These are phyloP conservation scores for Nesoenas mayeri DNA, from an alignment of 2,113 vertebrate genomes.

Conservation along the genomic window DNA sequence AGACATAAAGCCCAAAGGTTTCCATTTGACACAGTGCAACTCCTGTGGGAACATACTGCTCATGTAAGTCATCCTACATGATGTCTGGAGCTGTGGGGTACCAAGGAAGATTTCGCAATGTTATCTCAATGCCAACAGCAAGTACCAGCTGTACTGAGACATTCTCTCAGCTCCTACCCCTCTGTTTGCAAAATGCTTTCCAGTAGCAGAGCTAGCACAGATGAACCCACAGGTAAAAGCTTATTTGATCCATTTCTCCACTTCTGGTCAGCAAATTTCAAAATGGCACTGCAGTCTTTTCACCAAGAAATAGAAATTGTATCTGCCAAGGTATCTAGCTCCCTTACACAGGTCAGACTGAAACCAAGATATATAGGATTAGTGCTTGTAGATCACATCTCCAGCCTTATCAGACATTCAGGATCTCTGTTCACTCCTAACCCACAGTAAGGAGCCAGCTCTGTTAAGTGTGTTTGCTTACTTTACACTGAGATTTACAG, in stretches of 20 bases:
- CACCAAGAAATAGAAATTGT: not conserved
- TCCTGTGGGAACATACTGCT: not conserved
- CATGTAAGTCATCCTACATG: not conserved
- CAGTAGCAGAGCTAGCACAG: not conserved
- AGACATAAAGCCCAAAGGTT: not conserved
- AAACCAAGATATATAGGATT: not conserved
- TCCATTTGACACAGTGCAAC: not conserved
- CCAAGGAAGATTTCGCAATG: not conserved
- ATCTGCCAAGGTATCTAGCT: not conserved
- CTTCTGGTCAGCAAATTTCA: not conserved
- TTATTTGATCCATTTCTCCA: not conserved
- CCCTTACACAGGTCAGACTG: not conserved
- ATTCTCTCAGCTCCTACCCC: not conserved
- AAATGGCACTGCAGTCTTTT: not conserved
- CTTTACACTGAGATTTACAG: not conserved
- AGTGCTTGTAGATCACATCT: not conserved
- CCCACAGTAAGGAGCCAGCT: not conserved
- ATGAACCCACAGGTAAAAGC: not conserved
- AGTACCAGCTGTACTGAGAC: not conserved
- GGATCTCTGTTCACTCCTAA: not conserved
- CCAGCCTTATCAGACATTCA: not conserved
- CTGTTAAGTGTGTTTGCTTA: not conserved
- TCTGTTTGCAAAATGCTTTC: not conserved
- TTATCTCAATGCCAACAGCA: not conserved
- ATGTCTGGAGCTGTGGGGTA: not conserved